Evolutionary conservation across 1,140 invertebrate species (phyloP).

Genomic region (Drosophila paulistorum): DNA sequence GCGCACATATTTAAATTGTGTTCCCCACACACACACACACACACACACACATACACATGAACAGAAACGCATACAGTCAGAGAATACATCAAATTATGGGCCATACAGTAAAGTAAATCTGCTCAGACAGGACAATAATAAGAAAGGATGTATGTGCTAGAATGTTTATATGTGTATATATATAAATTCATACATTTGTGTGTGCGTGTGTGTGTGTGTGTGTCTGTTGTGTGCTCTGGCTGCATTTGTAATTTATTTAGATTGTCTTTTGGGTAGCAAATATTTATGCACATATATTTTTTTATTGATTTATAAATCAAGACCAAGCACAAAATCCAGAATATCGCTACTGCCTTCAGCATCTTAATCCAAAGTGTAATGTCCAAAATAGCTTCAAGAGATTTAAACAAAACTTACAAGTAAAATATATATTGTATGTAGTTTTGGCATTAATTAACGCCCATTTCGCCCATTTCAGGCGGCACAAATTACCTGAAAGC

Average conservation of each 20-base stretch:
- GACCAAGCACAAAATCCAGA: slow-evolving; percentile 5
- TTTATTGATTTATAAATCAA: slow-evolving; percentile 77
- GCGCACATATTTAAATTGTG: slow-evolving; percentile 78
- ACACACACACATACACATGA: slow-evolving; percentile 24
- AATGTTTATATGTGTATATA: not conserved
- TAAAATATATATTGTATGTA: not conserved
- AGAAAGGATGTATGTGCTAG: slow-evolving; percentile 2
- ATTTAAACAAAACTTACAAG: not conserved
- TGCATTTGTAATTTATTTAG: slow-evolving; percentile 72
- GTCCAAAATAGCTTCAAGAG: not conserved
- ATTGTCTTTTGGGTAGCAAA: slow-evolving; percentile 61
- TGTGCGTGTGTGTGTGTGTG: not conserved
- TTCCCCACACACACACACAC: slow-evolving; percentile 58
- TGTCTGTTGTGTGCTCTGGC: slow-evolving; percentile 6
- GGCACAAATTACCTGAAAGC: slow-evolving; percentile 44
- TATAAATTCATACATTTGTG: not conserved
- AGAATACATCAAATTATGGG: slow-evolving; percentile 74
- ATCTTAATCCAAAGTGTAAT: not conserved
- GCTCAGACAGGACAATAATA: slow-evolving; percentile 28
- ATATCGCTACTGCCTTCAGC: not conserved
- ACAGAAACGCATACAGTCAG: slow-evolving; percentile 1
- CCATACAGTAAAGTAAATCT: slow-evolving; percentile 67
- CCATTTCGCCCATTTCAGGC: slow-evolving; percentile 23
- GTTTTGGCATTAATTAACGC: slow-evolving; percentile 48
- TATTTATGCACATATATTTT: slow-evolving; percentile 66